Percentiles rank a stretch among this genome's conserved stretches.
Evolutionary conservation across 2,797 vertebrate species (phyloP).

Genomic region (Anabacerthia variegaticeps): DNA sequence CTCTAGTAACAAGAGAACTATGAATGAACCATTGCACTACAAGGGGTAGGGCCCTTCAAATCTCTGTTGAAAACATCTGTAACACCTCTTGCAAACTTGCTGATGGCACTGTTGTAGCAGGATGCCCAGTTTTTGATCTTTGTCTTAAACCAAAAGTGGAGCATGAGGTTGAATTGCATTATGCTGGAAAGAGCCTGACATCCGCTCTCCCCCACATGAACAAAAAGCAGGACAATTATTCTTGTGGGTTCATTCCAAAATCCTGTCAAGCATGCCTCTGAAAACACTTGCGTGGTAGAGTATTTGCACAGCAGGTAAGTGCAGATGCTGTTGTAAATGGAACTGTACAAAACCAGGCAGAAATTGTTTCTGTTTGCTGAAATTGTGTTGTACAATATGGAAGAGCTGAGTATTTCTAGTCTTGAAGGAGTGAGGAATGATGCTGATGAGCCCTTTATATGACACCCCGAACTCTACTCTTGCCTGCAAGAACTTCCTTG

Average conservation of each 20-base stretch:
- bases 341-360: not conserved
- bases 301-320: not conserved
- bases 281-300: not conserved
- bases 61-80: not conserved
- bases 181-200: not conserved
- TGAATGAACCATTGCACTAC: not conserved
- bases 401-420: not conserved
- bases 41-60: not conserved
- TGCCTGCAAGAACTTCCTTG: not conserved
- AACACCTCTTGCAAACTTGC: not conserved
- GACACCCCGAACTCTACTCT: not conserved
- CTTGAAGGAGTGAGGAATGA: not conserved
- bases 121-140: not conserved
- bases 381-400: not conserved
- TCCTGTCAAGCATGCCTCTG: not conserved
- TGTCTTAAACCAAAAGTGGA: not conserved
- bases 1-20: not conserved
- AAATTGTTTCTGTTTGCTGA: not conserved
- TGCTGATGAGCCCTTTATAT: not conserved
- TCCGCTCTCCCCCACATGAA: rapidly evolving
- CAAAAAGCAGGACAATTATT: not conserved
- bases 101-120: not conserved
- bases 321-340: not conserved
- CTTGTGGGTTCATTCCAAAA: not conserved
- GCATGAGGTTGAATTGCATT: rapidly evolving